Evolutionary conservation across 2,797 vertebrate genomes (phyloP).

Genomic region (Hirundo rustica): DNA sequence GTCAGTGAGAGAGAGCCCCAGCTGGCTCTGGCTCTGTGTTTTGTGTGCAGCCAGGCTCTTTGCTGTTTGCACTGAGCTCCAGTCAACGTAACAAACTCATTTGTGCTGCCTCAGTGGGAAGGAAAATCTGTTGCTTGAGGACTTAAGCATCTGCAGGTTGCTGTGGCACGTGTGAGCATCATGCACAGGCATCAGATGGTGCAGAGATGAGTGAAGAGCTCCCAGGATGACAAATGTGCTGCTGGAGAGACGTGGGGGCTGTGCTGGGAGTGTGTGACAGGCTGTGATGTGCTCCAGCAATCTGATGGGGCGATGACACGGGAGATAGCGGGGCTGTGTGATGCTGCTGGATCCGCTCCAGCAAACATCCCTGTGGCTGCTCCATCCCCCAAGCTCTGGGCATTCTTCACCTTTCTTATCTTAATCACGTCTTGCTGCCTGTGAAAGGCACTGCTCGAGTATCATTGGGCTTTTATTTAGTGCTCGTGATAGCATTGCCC

Average conservation of each 20-base stretch:
- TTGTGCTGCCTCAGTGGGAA: not conserved
- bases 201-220: not conserved
- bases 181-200: not conserved
- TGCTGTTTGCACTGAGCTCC: not conserved
- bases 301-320: not conserved
- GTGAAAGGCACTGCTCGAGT: not conserved
- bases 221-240: not conserved
- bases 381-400: not conserved
- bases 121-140: not conserved
- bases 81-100: not conserved
- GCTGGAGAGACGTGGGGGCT: not conserved
- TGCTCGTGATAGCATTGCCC: not conserved
- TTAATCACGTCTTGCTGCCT: not conserved
- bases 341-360: not conserved
- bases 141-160: not conserved
- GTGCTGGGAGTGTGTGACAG: not conserved
- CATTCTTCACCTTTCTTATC: slow-evolving; percentile 15
- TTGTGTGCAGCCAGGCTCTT: not conserved
- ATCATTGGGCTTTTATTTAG: not conserved
- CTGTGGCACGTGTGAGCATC: not conserved
- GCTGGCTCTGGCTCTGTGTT: not conserved
- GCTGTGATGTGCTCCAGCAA: not conserved
- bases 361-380: not conserved
- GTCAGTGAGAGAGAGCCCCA: not conserved
- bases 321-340: not conserved